Conservation (phyloP, 2,888 invertebrate species). For the Yponomeuta sedellus region DNA sequence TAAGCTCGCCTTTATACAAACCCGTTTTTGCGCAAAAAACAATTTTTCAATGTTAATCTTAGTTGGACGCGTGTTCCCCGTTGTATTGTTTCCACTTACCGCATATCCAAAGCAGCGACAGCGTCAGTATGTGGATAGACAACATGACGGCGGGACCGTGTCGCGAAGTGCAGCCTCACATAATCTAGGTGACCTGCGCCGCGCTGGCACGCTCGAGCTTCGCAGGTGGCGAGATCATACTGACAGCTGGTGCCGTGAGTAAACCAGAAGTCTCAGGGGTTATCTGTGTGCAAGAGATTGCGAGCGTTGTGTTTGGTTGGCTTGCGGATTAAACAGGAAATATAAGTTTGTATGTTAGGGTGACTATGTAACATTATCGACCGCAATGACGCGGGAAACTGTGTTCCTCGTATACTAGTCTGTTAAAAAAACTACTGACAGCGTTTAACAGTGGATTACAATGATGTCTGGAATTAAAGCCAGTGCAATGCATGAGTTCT, state of each 20-base stretch:
- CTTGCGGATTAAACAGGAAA: background rate
- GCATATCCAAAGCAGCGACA: constrained; percentile 41
- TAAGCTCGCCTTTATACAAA: no score
- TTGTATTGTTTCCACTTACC: constrained; percentile 35
- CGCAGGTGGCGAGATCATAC: constrained; percentile 40
- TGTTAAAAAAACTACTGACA: no score
- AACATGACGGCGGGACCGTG: constrained; percentile 31
- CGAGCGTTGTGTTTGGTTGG: background rate
- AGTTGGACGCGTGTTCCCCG: background rate
- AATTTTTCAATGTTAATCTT: no score
- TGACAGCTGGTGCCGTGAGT: constrained; percentile 21
- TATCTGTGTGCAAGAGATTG: background rate
- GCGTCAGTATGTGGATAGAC: constrained; percentile 38
- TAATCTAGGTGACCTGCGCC: constrained; percentile 51
- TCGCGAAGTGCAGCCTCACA: background rate
- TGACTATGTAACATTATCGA: no score
- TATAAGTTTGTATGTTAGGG: no score
- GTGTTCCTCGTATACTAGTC: no score
- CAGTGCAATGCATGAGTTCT: no score
- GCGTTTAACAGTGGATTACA: no score
- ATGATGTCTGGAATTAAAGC: no score
- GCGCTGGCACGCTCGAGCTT: constrained; percentile 32
- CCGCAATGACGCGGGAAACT: no score
- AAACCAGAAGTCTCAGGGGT: background rate
- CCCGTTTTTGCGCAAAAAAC: no score